Conservation (phyloP, 2,888 invertebrate genomes). For the Sesia apiformis region DNA sequence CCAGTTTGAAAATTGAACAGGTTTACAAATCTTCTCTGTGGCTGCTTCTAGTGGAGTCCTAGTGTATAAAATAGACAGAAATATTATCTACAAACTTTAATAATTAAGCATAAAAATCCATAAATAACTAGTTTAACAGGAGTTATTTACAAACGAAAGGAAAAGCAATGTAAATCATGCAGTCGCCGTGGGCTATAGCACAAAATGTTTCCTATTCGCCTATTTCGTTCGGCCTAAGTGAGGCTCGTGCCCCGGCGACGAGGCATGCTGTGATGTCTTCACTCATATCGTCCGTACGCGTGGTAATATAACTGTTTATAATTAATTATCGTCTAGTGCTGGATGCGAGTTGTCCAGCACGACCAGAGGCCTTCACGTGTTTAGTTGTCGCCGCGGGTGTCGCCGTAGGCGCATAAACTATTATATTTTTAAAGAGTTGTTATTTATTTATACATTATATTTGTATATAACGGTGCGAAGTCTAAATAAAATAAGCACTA, state of each 20-base stretch:
- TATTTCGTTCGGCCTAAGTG: too few species aligned
- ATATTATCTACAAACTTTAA: too few species aligned
- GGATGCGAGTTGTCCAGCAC: conserved; percentile 9
- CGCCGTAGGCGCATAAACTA: conserved; percentile 30
- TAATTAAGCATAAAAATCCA: too few species aligned
- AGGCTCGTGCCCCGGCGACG: background rate
- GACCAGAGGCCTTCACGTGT: conserved; percentile 50
- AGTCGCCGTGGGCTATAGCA: too few species aligned
- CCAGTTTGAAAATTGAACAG: too few species aligned
- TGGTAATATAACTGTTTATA: background rate
- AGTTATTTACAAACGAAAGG: too few species aligned
- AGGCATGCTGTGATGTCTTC: background rate
- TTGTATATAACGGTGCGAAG: conserved; percentile 70
- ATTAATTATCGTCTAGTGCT: background rate
- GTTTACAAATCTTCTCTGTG: too few species aligned
- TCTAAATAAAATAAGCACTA: conserved; percentile 66
- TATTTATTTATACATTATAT: conserved; percentile 72
- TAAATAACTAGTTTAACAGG: too few species aligned
- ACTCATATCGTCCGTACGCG: background rate
- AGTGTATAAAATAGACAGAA: too few species aligned
- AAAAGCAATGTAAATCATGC: too few species aligned
- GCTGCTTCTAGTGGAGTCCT: too few species aligned
- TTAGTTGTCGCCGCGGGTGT: conserved; percentile 30
- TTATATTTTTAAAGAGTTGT: conserved; percentile 70
- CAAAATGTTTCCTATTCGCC: too few species aligned